These are phyloP conservation scores for Azemiops feae DNA, from an alignment of 2,113 vertebrate genomes.

Conservation along the genomic window DNA sequence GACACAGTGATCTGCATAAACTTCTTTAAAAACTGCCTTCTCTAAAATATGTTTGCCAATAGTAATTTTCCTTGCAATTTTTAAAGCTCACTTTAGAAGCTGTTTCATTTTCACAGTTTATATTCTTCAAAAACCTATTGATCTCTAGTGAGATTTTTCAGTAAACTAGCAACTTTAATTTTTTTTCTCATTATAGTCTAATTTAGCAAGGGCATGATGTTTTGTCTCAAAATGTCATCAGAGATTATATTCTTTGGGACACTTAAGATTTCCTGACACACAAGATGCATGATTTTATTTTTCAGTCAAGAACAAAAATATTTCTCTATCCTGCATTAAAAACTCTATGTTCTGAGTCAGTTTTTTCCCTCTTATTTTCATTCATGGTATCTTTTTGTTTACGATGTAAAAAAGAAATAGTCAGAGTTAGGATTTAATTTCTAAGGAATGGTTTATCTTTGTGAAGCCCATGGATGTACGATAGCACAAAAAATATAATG, in stretches of 20 bases:
- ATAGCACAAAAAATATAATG: neutral
- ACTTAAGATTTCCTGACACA: neutral
- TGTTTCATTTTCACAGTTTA: neutral
- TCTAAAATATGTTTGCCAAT: neutral
- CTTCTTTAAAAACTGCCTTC: neutral
- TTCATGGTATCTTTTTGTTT: neutral
- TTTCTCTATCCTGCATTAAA: neutral
- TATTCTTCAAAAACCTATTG: neutral
- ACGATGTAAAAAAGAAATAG: neutral
- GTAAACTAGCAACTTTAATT: neutral
- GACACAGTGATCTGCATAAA: neutral
- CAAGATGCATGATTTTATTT: neutral
- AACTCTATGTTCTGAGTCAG: neutral
- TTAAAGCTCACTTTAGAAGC: neutral
- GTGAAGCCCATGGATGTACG: neutral
- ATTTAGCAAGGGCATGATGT: neutral
- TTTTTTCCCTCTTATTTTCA: neutral
- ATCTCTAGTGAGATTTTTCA: neutral
- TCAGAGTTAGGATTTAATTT: neutral
- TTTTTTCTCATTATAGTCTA: neutral
- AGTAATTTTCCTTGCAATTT: neutral
- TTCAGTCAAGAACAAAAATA: neutral
- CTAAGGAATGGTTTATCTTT: neutral
- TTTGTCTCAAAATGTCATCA: neutral
- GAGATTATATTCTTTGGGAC: neutral